Base-by-base conservation (phyloP, 2,888 invertebrate species). In the Drosophila melanocephala region DNA sequence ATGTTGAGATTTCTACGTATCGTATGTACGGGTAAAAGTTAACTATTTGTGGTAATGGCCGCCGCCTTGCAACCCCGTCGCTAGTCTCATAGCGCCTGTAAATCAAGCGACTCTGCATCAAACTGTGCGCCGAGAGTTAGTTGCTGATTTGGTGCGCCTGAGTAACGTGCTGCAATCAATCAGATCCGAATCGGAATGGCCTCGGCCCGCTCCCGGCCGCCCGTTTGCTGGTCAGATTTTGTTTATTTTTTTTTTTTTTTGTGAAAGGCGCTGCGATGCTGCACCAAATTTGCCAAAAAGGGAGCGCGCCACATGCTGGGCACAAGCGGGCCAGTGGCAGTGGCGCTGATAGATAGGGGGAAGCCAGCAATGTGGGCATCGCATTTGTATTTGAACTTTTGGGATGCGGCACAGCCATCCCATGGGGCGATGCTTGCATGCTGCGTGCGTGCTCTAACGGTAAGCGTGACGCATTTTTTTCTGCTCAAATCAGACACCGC, bases 251-350 rank as follows among this genome's bases (percentile, higher is more conserved):
- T 26, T 28, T 28, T 26, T 50, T 51, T 30, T 32, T 52, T 83
- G 83, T 86, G 85, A 85, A 85, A 85, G 85, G 85, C 79, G 79
- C 87, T 81, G 74, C 73, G 72, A 55, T 69, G 71, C 64, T 85
- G 89, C 87, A 90, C 89, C 89, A 82, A 90, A 87, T 90, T 88
- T 83, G 89, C 83, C 89, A 88, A 87, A 91, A 91, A 91, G 90
- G 90, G 89, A 91, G 86, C 83, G 76, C 78, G 75, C 87, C 91
- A 88, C 75, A 88, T 91, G 90, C 87, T 89, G 85, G 75, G 84
- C 86, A 88, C 75, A 88, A 88, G 90, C 87, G 87, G 84, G 72
- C 89, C 84, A 71, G 59, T 55, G 57, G 47, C 57, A 39, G 26
- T 19, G 35, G 30, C 35, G 58, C 28, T 22, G 33, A 51, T 42